A percentile compares a stretch with the other conserved stretches of the same genome.
Conservation (phyloP, 2,797 vertebrate species). For the Oryzias dopingdopingensis region DNA sequence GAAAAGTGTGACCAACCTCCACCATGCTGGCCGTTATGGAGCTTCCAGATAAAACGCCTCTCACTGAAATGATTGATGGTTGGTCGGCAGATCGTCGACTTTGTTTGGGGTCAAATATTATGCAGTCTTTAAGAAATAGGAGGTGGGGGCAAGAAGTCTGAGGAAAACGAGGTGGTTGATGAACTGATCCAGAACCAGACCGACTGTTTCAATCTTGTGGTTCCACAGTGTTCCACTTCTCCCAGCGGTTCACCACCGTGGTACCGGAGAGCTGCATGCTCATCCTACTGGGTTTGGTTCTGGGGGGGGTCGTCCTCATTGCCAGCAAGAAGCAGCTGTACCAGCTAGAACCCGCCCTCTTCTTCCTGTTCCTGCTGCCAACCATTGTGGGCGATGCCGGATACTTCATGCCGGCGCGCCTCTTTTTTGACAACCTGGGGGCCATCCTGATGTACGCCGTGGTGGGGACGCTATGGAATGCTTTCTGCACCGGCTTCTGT, state of each 20-base stretch:
- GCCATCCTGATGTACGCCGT: conserved; percentile 92
- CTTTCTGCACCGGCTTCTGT: conserved; percentile 88
- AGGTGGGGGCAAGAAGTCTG: too few relatives aligned
- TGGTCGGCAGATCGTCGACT: too few relatives aligned
- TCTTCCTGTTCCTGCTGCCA: conserved; percentile 95
- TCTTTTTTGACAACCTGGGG: conserved; percentile 94
- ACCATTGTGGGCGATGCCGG: conserved; percentile 94
- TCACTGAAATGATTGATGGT: too few relatives aligned
- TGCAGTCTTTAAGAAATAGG: too few relatives aligned
- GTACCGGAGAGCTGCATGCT: conserved; percentile 94
- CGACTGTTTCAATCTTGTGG: background rate
- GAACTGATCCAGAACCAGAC: background rate
- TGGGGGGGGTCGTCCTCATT: conserved; percentile 89
- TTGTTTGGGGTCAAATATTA: too few relatives aligned
- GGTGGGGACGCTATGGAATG: conserved; percentile 94
- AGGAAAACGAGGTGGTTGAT: too few relatives aligned
- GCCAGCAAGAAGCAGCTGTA: conserved; percentile 92
- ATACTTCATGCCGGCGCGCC: conserved; percentile 93
- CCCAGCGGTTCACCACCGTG: conserved; percentile 89
- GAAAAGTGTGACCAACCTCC: too few relatives aligned
- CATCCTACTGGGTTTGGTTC: conserved; percentile 89
- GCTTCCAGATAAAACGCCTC: too few relatives aligned
- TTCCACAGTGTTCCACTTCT: conserved; percentile 88
- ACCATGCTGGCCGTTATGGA: too few relatives aligned
- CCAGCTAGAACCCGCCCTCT: conserved; percentile 92